phyloP scores from a whole-genome alignment of 1,140 invertebrate species.

The Tetraneura akinire region DNA sequence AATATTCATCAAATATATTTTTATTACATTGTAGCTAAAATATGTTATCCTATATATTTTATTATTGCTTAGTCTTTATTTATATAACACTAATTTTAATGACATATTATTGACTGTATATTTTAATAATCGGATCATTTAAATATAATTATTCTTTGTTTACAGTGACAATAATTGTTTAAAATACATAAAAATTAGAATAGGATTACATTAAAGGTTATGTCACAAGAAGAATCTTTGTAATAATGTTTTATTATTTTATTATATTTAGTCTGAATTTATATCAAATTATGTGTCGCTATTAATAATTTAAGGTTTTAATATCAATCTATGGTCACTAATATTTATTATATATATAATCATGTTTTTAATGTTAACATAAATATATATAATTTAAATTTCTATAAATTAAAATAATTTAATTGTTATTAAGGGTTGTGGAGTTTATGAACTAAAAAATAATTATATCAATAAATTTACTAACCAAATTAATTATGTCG shows the following conservation, averaged over 20 bases:
- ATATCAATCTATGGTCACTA: not conserved
- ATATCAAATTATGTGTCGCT: conserved; percentile 40
- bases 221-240: not conserved
- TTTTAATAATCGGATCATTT: not conserved
- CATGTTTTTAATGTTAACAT: not conserved
- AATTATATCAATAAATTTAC: conserved; percentile 27
- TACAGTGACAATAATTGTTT: conserved; percentile 39
- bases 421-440: conserved; percentile 7
- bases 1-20: conserved; percentile 37
- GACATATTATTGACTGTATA: conserved; percentile 12
- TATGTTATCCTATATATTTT: not conserved
- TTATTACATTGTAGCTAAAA: conserved; percentile 14
- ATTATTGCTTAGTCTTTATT: conserved; percentile 18
- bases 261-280: conserved; percentile 29
- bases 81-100: not conserved
- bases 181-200: conserved; percentile 25
- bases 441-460: not conserved
- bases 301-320: conserved; percentile 17
- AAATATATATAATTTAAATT: not conserved
- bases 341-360: not conserved
- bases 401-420: not conserved
- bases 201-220: conserved; percentile 24
- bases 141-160: not conserved
- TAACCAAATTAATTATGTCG: not conserved
- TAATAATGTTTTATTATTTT: conserved; percentile 18